Evolutionary conservation across 2,113 vertebrate genomes (phyloP).

Genomic region (Amphiprion ocellaris): DNA sequence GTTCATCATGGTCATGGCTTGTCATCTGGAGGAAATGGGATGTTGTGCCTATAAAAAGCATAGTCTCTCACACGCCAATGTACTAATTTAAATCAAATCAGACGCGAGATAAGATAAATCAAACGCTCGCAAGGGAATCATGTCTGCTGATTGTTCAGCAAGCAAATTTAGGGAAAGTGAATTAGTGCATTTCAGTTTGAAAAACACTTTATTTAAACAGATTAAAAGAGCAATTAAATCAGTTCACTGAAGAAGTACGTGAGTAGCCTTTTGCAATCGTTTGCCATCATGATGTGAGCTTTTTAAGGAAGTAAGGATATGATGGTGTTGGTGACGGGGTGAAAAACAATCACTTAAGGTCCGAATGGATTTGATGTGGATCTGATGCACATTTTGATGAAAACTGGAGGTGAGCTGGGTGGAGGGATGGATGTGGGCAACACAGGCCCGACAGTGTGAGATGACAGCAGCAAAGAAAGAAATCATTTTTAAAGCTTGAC

Average conservation of each 20-base stretch:
- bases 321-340: background rate
- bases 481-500: background rate
- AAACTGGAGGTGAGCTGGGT: background rate
- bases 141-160: background rate
- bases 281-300: background rate
- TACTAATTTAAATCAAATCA: constrained; percentile 15
- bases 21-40: constrained; percentile 1
- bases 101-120: constrained; percentile 6
- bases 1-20: constrained; percentile 30
- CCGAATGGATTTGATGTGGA: background rate
- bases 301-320: background rate
- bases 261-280: background rate
- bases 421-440: background rate
- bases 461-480: background rate
- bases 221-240: constrained; percentile 1
- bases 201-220: background rate
- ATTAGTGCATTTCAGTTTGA: background rate
- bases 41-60: background rate
- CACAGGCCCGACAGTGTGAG: background rate
- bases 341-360: background rate
- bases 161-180: background rate
- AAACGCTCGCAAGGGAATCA: background rate
- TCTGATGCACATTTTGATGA: background rate
- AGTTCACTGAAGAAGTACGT: background rate
- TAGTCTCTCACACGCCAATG: background rate